phyloP scores from a whole-genome alignment of 2,797 vertebrate species.

The Antrozous pallidus region DNA sequence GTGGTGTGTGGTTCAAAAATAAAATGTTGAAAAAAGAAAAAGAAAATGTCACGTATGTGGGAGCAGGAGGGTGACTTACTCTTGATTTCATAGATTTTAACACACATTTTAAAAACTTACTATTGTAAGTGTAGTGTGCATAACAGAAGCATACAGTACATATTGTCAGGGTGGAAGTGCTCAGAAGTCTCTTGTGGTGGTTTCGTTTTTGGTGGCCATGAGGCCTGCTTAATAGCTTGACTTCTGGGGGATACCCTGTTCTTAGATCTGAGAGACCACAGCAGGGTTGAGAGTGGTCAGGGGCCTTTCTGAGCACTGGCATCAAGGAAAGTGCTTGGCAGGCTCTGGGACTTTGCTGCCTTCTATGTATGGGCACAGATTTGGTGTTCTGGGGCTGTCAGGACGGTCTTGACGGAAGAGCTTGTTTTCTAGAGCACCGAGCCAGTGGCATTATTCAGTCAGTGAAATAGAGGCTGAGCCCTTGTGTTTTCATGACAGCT shows the following conservation, averaged over 20 bases:
- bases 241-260: neutral
- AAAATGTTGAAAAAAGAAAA: neutral
- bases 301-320: neutral
- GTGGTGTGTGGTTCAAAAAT: neutral
- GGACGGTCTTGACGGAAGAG: neutral
- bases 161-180: neutral
- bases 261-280: neutral
- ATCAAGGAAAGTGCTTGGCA: neutral
- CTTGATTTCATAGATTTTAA: neutral
- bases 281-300: neutral
- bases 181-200: neutral
- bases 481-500: neutral
- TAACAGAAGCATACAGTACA: neutral
- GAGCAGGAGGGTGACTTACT: neutral
- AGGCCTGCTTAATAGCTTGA: neutral
- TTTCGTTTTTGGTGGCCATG: neutral
- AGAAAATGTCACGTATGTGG: neutral
- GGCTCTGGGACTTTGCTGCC: neutral
- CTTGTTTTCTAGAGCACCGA: neutral
- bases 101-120: neutral
- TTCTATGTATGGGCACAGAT: neutral
- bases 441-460: neutral
- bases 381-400: neutral
- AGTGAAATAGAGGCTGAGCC: neutral
- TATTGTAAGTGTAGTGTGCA: fast-evolving